Evolutionary conservation across 2,888 invertebrate species (phyloP), one percentile per base, ranked within the genome.

Genomic region (Platycheirus rosarum): DNA sequence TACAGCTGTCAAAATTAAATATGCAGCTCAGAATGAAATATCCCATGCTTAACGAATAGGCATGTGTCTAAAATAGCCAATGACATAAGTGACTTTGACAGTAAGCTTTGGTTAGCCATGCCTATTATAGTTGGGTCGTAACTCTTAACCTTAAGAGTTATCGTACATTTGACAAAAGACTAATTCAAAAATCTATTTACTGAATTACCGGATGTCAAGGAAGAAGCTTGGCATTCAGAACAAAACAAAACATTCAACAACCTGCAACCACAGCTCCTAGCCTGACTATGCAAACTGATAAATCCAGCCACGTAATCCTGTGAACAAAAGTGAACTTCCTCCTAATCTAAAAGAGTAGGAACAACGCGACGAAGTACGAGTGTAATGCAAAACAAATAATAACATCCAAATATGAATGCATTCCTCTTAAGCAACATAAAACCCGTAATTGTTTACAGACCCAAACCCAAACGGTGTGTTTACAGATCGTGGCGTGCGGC

Each of bases 401-500:
- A 60, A 29, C 8, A 8, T 29, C 16, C 44, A 57, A 57, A 57
- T 57, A 57, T 57, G 57, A 57, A 57, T 55, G 29, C 73, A 73
- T 55, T 65, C 73, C 51, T 32, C 40, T 49, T 0, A 37, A 11
- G 40, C 49, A 42, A 44, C 37, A 49, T 23, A 73, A 60, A 44
- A 73, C 78, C 66, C 66, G 66, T 63, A 49, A 69, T 79, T 80
- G 80, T 76, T 75, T 71, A 53, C 80, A 23, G 66, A 29, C 37
- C n/a, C n/a, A 18, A 63, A 40, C 57, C 46, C 46, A 62, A 46
- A 35, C 63, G 18, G 35, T 57, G 29, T 74, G 66, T 76, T 42
- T 68, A 77, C 55, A 63, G 62, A 62, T 73, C 77, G 71, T 77
- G 77, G 82, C 82, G 77, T 82, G 82, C 77, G 71, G 82, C 82